A percentile compares a stretch with the other conserved stretches of the same genome.
phyloP scores from a whole-genome alignment of 2,888 invertebrate species.

The Camptogramma bilineatum region DNA sequence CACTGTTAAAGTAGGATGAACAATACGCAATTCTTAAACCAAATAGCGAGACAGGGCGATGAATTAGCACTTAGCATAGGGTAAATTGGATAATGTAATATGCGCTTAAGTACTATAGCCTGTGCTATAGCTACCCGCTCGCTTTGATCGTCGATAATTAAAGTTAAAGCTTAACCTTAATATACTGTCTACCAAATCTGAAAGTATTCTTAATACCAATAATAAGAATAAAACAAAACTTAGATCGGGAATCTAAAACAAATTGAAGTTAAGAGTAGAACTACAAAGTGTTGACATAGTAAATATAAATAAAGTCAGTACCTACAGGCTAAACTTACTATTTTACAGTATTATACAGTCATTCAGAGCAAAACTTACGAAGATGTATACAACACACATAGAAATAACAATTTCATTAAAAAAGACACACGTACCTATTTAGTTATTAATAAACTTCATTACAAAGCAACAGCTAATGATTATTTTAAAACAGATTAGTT shows the following conservation, averaged over 20 bases:
- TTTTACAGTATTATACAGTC: conserved; percentile 28
- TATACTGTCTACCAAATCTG: background rate
- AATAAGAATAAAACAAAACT: background rate
- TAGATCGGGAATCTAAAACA: background rate
- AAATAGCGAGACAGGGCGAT: too few relatives aligned
- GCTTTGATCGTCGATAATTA: conserved; percentile 17
- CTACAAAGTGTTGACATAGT: conserved; percentile 30
- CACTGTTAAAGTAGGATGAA: too few relatives aligned
- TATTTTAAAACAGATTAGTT: conserved; percentile 16
- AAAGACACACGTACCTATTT: background rate
- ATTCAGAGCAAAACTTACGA: background rate
- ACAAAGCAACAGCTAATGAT: background rate
- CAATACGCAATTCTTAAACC: too few relatives aligned
- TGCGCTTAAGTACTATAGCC: too few relatives aligned
- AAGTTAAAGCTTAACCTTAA: background rate
- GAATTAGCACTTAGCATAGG: too few relatives aligned
- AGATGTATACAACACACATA: background rate
- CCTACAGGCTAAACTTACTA: conserved; percentile 29
- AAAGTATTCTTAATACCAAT: too few relatives aligned
- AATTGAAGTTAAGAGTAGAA: conserved; percentile 29
- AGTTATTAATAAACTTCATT: conserved; percentile 1
- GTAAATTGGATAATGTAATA: too few relatives aligned
- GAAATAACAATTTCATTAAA: background rate
- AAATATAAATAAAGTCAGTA: conserved; percentile 33
- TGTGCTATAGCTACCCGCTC: too few relatives aligned